A percentile compares a stretch with the other conserved stretches of the same genome.
These are phyloP conservation scores for Diadromus collaris DNA, from an alignment of 2,888 invertebrate species.

Conservation along the genomic window DNA sequence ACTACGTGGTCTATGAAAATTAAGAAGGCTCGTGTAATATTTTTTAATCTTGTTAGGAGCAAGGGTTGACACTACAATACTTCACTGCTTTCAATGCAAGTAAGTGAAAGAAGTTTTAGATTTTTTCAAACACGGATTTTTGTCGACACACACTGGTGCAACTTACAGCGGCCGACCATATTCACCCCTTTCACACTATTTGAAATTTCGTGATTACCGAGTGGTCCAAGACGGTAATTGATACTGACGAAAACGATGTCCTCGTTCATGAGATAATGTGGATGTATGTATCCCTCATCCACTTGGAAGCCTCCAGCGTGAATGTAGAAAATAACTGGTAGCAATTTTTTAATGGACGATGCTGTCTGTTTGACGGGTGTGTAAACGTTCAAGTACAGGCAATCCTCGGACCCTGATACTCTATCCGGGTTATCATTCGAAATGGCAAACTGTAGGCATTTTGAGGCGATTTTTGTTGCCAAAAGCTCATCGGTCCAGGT, in stretches of 20 bases:
- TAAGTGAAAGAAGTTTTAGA: no score
- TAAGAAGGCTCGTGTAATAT: no score
- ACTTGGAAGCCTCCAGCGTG: constrained; percentile 79
- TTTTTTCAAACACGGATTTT: no score
- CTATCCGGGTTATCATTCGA: constrained; percentile 23
- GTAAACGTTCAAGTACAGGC: constrained; percentile 33
- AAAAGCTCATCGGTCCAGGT: constrained; percentile 44
- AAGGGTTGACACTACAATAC: not conserved
- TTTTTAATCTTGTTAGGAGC: no score
- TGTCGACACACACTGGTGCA: no score
- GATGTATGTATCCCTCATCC: constrained; percentile 55
- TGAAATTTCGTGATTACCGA: constrained; percentile 79
- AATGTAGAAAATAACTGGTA: constrained; percentile 61
- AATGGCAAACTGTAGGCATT: constrained; percentile 57
- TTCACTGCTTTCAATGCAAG: not conserved
- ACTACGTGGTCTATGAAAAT: no score
- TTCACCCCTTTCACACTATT: not conserved
- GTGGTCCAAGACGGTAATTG: constrained; percentile 85
- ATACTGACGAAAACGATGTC: constrained; percentile 85
- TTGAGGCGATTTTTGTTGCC: constrained; percentile 29
- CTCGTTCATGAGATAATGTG: constrained; percentile 82
- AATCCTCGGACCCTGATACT: constrained; percentile 59
- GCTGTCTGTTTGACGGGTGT: constrained; percentile 17
- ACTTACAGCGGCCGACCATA: no score
- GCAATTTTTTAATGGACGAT: constrained; percentile 5